phyloP scores from a whole-genome alignment of 2,797 vertebrate species.

The Catharus ustulatus region DNA sequence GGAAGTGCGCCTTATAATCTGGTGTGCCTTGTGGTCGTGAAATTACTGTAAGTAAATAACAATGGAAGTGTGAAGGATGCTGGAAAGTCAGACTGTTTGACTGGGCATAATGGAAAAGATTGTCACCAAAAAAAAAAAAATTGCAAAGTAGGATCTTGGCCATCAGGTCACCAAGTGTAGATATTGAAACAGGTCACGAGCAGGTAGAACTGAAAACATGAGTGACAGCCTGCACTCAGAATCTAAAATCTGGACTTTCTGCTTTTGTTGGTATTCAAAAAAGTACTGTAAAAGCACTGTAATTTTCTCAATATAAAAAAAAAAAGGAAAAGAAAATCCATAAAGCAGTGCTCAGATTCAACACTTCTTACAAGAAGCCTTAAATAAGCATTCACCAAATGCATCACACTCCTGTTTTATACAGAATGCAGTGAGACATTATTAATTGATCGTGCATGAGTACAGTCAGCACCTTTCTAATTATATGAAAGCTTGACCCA shows the following conservation, averaged over 20 bases:
- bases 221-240: background rate
- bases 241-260: background rate
- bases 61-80: background rate
- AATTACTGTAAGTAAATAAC: background rate
- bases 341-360: background rate
- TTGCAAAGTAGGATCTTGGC: background rate
- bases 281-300: background rate
- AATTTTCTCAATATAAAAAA: background rate
- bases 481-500: background rate
- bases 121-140: background rate
- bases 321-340: background rate
- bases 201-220: background rate
- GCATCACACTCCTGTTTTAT: background rate
- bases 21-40: too few relatives aligned
- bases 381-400: background rate
- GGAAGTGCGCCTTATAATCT: too few relatives aligned
- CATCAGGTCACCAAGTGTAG: fast-evolving
- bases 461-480: background rate
- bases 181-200: background rate
- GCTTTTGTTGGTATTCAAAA: background rate
- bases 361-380: background rate
- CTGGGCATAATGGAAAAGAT: background rate
- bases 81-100: background rate
- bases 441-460: background rate
- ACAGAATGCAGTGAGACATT: background rate